Base-by-base conservation (phyloP, 2,888 invertebrate genomes). In the Nomada fucata region DNA sequence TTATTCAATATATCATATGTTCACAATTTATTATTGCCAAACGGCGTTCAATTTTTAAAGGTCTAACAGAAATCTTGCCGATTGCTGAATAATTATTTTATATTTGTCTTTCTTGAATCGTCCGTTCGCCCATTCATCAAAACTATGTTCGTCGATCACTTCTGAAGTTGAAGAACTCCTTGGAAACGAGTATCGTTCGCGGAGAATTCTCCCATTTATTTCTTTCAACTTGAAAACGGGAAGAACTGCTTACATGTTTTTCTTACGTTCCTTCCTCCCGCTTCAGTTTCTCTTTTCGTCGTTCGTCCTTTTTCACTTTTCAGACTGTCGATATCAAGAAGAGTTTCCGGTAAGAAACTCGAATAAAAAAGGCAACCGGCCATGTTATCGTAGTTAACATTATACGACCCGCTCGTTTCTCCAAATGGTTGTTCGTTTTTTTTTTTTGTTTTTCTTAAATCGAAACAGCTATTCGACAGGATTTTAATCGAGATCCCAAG, bases 81-180 rank as follows among this genome's bases (percentile, higher is more conserved):
- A 55, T 82, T 57, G 60, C 55, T 23, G 36, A 52, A 36, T 13
- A 55, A 68, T 71, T 57, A 61, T 72, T 85, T 82, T 68, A 26
- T 74, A 26, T 70, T 57, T 53, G 36, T 60, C 52, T 70, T 44
- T 60, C 67, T 10, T n/a, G 70, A 55, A 53, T 72, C 71, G 26
- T 69, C 36, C 76, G 63, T 57, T 63, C 68, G 71, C 57, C 77
- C 73, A 64, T 82, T 70, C 60, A 70, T 44, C 75, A 57, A 74
- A 79, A 81, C 73, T 79, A 81, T 79, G 86, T 79, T 78, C 78
- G 68, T 42, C 74, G 76, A 79, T 73, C 64, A 36, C 55, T 77
- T 79, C 79, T 82, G 79, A 86, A 77, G 63, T 18, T 36, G 29
- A 61, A 72, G 61, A 74, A 86, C 57, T 70, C 15, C 63, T 47